Base-by-base conservation (phyloP, 35 echinoderm and acorn worm genomes). In the Heliocidaris tuberculata region DNA sequence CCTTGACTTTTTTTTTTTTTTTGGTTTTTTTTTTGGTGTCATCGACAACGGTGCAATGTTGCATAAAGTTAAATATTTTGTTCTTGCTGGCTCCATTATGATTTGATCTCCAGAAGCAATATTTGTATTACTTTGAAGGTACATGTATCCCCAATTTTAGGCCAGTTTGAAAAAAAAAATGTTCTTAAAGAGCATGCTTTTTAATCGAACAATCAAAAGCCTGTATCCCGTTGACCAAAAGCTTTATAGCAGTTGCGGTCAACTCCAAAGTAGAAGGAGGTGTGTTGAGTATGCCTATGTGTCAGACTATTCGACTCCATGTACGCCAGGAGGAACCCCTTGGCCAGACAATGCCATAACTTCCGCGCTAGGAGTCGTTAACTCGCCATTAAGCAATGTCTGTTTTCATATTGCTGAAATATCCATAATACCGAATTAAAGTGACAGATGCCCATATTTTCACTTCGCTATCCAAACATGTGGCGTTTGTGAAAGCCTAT, bases 341-440 rank as follows among this genome's bases (percentile, higher is more conserved):
- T 17, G 65, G 27, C 6, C 65, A n/a, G 27, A 78, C 65, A 78
- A 78, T 78, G 65, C 65, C 17, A 19, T 19, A 27, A 78, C 65
- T 78, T 78, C 65, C 65, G 65, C 7, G 65, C 65, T 24, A n/a
- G 65, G 65, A 78, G 65, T 78, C 65, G 19, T 78, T 78, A 78
- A 78, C 65, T 78, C 17, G 21, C 65, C 27, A 78, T 78, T 78
- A 78, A 27, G 65, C 65, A 78, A 78, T 27, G 27, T 78, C 65
- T 78, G 65, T 78, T 78, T 78, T 78, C 65, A 78, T 78, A 78
- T n/a, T 78, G 65, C 65, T n/a, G 27, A n/a, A 78, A 78, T 78
- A 78, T n/a, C 65, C 65, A 78, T 78, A 78, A 78, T 78, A 19
- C 65, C 27, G 65, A 78, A 78, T 78, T 78, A 78, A 78, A 78